phyloP scores from a whole-genome alignment of 2,797 vertebrate genomes.

The Nyctalus aviator region DNA sequence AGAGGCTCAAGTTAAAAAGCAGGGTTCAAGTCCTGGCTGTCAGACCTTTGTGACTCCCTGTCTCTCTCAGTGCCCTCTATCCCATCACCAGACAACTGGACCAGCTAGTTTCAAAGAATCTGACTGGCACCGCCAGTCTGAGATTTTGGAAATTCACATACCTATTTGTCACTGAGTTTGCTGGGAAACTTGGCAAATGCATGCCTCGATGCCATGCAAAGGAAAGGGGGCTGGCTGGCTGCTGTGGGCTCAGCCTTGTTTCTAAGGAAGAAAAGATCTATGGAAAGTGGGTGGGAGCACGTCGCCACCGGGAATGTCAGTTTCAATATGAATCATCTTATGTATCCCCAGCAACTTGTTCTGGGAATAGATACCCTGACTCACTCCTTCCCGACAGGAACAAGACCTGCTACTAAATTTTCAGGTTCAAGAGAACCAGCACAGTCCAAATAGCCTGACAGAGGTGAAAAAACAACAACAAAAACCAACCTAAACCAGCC shows the following conservation, averaged over 20 bases:
- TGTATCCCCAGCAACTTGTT: constrained; percentile 48
- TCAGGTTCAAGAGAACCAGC: constrained; percentile 74
- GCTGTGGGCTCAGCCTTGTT: constrained; percentile 64
- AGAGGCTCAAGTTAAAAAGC: background rate
- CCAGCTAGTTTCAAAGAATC: constrained; percentile 38
- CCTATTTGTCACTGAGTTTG: constrained; percentile 66
- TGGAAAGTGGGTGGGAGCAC: constrained; percentile 44
- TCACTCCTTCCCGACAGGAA: constrained; percentile 78
- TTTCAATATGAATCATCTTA: constrained; percentile 78
- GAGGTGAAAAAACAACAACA: background rate
- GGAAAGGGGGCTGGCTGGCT: constrained; percentile 54
- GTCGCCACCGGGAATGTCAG: constrained; percentile 77
- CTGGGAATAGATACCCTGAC: constrained; percentile 83
- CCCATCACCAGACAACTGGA: background rate
- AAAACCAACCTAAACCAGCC: background rate
- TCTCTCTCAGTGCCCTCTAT: background rate
- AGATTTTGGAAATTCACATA: constrained; percentile 36
- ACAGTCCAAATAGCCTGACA: constrained; percentile 56
- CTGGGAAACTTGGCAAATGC: constrained; percentile 61
- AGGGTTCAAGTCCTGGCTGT: background rate
- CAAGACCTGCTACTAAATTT: constrained; percentile 81
- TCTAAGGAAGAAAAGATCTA: constrained; percentile 74
- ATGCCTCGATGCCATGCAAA: background rate
- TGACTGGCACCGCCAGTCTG: background rate
- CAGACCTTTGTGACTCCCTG: background rate